A percentile compares a stretch with the other conserved stretches of the same genome.
Conservation (phyloP, 2,888 invertebrate species). For the Polydrusus tereticollis region DNA sequence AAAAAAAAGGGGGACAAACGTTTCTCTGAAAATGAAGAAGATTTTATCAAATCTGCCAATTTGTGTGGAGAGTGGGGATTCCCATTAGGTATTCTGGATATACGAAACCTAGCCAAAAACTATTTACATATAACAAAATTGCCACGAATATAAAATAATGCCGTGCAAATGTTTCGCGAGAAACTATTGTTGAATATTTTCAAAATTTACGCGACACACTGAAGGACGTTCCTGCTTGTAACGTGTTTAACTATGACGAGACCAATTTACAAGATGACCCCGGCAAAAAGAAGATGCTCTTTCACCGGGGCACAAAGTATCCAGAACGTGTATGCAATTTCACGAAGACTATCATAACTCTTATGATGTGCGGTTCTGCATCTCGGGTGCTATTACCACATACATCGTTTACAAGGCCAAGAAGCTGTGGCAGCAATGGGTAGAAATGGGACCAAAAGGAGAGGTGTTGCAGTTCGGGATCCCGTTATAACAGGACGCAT, state of each 20-base stretch:
- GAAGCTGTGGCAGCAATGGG: constrained; percentile 53
- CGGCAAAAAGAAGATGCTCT: constrained; percentile 48
- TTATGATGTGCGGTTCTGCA: constrained; percentile 60
- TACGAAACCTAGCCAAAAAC: constrained; percentile 8
- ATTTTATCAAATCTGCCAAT: no score
- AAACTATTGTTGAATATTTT: constrained; percentile 48
- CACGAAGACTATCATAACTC: constrained; percentile 49
- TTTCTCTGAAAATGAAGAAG: no score
- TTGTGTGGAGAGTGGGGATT: no score
- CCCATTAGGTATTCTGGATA: constrained; percentile 4
- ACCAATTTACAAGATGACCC: constrained; percentile 48
- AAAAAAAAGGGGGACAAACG: no score
- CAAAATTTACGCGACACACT: constrained; percentile 47
- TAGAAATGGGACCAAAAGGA: constrained; percentile 59
- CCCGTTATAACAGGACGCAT: constrained; percentile 49
- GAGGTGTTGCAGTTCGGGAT: constrained; percentile 54
- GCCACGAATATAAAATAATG: constrained; percentile 33
- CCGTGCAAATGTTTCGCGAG: constrained; percentile 36
- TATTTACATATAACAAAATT: constrained; percentile 15
- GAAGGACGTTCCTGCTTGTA: constrained; percentile 37
- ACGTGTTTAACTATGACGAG: constrained; percentile 37
- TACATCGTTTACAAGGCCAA: constrained; percentile 53
- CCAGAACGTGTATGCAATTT: constrained; percentile 51
- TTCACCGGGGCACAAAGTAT: constrained; percentile 30
- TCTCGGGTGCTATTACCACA: constrained; percentile 57